phyloP scores from a whole-genome alignment of 1,140 invertebrate genomes.

The Listronotus oregonensis region DNA sequence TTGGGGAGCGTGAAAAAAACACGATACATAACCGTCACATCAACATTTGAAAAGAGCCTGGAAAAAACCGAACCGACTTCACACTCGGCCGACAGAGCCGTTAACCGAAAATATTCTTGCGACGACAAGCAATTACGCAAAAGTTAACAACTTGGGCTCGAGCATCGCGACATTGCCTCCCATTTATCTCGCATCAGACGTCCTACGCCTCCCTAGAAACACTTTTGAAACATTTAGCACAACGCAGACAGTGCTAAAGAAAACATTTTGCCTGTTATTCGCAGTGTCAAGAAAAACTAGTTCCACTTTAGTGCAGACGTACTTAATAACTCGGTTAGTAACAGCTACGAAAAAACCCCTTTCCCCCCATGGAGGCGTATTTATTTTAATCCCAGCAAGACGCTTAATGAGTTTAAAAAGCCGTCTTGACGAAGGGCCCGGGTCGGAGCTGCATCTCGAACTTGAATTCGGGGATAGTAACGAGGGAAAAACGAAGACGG shows the following conservation, averaged over 20 bases:
- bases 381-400: constrained; percentile 86
- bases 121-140: constrained; percentile 73
- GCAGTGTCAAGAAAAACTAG: constrained; percentile 71
- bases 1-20: constrained; percentile 85
- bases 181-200: constrained; percentile 72
- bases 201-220: constrained; percentile 83
- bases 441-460: constrained; percentile 82
- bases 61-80: constrained; percentile 61
- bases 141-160: constrained; percentile 73
- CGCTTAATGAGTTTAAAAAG: constrained; percentile 87
- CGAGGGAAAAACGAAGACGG: constrained; percentile 71
- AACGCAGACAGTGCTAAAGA: constrained; percentile 83
- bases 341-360: constrained; percentile 86
- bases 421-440: constrained; percentile 83
- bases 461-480: constrained; percentile 83
- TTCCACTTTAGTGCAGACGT: constrained; percentile 84
- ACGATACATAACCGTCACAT: constrained; percentile 81
- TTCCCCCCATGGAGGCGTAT: constrained; percentile 84
- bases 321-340: constrained; percentile 81
- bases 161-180: constrained; percentile 82
- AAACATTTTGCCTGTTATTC: constrained; percentile 83
- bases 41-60: constrained; percentile 77
- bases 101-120: constrained; percentile 86
- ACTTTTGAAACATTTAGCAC: constrained; percentile 88
- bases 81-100: constrained; percentile 70